phyloP scores from a whole-genome alignment of 2,888 invertebrate genomes.

The Lasius platythorax region DNA sequence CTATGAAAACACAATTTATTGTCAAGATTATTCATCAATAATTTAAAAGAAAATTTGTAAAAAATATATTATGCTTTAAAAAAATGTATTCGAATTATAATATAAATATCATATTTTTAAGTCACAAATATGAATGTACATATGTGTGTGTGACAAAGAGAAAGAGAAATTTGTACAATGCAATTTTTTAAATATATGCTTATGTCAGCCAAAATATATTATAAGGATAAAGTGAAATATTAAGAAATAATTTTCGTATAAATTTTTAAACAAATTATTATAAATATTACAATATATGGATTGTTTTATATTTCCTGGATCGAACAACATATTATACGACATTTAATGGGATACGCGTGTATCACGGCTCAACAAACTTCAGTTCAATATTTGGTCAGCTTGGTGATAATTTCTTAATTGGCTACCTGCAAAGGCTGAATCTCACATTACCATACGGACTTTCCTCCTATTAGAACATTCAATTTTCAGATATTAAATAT shows the following conservation, averaged over 20 bases:
- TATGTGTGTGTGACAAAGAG: not conserved
- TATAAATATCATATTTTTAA: not conserved
- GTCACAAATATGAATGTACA: not conserved
- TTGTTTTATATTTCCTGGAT: not conserved
- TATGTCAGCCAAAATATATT: not conserved
- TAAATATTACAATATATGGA: not conserved
- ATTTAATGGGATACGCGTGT: not conserved
- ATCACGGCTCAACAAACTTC: not conserved
- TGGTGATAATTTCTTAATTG: conserved; percentile 12
- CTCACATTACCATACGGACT: conserved; percentile 1
- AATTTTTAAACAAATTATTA: not conserved
- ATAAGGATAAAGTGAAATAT: not conserved
- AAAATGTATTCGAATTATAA: not conserved
- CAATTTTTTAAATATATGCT: not conserved
- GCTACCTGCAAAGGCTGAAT: not conserved
- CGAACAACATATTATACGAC: not conserved
- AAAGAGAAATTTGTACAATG: not conserved
- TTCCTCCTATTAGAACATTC: not conserved
- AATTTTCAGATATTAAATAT: not conserved
- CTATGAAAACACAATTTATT: not conserved
- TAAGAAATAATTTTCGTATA: not conserved
- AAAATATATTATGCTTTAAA: not conserved
- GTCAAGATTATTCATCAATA: not conserved
- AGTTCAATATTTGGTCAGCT: not conserved
- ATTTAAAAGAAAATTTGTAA: not conserved